These are phyloP conservation scores for Julus scanicus DNA, from an alignment of 2,888 invertebrate genomes.

Conservation along the genomic window DNA sequence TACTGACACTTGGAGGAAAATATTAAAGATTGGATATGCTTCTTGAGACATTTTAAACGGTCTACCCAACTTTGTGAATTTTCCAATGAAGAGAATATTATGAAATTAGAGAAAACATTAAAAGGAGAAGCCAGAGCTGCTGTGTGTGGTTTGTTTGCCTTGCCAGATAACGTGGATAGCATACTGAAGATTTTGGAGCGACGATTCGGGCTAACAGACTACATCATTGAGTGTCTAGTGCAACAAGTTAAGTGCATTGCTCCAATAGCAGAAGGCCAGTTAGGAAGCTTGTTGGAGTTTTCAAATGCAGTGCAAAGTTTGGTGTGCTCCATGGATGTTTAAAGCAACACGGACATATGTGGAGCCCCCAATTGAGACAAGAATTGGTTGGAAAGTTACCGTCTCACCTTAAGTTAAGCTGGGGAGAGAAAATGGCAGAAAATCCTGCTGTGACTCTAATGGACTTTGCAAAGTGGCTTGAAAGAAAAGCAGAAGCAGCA, in stretches of 20 bases:
- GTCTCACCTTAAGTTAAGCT: neutral
- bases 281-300: neutral
- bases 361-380: neutral
- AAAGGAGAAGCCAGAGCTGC: neutral
- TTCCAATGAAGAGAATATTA: too few species aligned
- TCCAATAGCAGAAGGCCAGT: neutral
- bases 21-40: neutral
- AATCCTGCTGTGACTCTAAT: neutral
- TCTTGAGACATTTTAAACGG: neutral
- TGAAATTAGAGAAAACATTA: neutral
- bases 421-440: neutral
- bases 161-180: neutral
- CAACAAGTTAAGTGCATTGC: neutral
- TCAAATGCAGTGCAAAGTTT: neutral
- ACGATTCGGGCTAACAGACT: neutral
- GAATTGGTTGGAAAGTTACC: neutral
- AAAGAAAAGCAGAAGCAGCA: neutral
- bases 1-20: neutral
- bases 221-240: neutral
- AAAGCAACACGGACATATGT: neutral
- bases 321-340: neutral
- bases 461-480: neutral
- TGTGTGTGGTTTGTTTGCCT: neutral
- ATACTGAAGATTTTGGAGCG: neutral
- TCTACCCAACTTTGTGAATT: too few species aligned